Base-by-base conservation (phyloP, 2,113 vertebrate species). In the Calypte anna region DNA sequence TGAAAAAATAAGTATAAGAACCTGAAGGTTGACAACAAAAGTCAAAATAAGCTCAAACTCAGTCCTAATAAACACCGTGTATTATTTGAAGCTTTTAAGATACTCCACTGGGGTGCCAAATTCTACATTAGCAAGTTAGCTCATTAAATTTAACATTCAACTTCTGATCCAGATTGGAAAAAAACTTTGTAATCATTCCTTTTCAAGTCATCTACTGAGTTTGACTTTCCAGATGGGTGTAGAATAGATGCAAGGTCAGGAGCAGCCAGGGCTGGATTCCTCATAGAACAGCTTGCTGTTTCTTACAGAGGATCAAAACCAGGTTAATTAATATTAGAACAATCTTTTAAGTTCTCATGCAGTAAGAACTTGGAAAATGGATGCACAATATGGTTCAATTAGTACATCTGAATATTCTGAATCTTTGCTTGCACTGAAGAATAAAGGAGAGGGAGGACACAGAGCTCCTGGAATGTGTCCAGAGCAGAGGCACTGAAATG, bases 281-380 rank as follows among this genome's bases (percentile, higher is more conserved):
- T 64, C 31, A 25, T 61, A 70, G 54, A 82, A 70, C 31, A 75
- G 19, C 50, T 63, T 91, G 58, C 6, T 48, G 82, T 53, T 81
- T 67, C 64, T 75, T 75, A 61, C 1, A 4, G 40, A 58, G 58
- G 21, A 83, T 86, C 53, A 53, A 50, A 67, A 31, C 2, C 44
- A 80, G 68, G 33, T 63, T 92, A 92, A 94, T 61, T 88, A 72
- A 78, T 33, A 70, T 16, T 27, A 86, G 48, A 83, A 25, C 28
- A 4, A 31, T 28, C 48, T 85, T 80, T 58, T 63, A 43, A 70
- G 44, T 61, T 86, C 33, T 79, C 22, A 61, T n/a, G 43, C 58
- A 91, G 2, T 12, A 73, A 70, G 63, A 74, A 40, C 23, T 85
- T 28, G 4, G 46, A 75, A 75, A 58, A 74, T 85, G 40, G 85